phyloP scores from a whole-genome alignment of 1,140 invertebrate genomes.

The Xylocopa sonorina region DNA sequence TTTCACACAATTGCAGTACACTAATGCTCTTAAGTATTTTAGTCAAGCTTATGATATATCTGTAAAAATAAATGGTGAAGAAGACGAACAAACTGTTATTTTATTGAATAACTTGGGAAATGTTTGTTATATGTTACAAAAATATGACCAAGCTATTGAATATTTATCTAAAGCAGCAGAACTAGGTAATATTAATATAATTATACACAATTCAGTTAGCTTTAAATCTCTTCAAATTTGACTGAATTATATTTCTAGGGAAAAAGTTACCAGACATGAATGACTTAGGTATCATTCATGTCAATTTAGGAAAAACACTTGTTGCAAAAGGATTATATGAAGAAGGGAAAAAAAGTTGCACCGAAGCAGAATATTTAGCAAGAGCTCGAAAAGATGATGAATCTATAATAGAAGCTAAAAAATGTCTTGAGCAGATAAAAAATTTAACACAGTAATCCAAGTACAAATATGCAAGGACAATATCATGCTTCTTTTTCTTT shows the following conservation, averaged over 20 bases:
- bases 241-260: conserved; percentile 68
- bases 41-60: conserved; percentile 88
- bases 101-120: conserved; percentile 94
- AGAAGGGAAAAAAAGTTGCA: conserved; percentile 88
- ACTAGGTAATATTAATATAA: conserved; percentile 81
- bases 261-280: conserved; percentile 84
- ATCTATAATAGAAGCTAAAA: conserved; percentile 85
- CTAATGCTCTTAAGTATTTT: conserved; percentile 87
- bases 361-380: conserved; percentile 87
- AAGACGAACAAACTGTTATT: conserved; percentile 88
- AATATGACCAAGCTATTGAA: conserved; percentile 86
- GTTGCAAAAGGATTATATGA: conserved; percentile 87
- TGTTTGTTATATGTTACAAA: conserved; percentile 85
- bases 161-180: conserved; percentile 88
- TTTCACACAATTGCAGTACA: conserved; percentile 84
- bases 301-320: conserved; percentile 92
- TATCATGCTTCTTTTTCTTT: neutral
- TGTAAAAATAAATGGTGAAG: conserved; percentile 85
- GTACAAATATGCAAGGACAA: conserved; percentile 31
- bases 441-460: conserved; percentile 66
- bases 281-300: conserved; percentile 88
- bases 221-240: conserved; percentile 5
- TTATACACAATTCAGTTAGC: conserved; percentile 20
- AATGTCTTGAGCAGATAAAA: conserved; percentile 87
- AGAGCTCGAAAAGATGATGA: conserved; percentile 85